Evolutionary conservation across 1,140 invertebrate genomes (phyloP).

Genomic region (Aphis craccivora): DNA sequence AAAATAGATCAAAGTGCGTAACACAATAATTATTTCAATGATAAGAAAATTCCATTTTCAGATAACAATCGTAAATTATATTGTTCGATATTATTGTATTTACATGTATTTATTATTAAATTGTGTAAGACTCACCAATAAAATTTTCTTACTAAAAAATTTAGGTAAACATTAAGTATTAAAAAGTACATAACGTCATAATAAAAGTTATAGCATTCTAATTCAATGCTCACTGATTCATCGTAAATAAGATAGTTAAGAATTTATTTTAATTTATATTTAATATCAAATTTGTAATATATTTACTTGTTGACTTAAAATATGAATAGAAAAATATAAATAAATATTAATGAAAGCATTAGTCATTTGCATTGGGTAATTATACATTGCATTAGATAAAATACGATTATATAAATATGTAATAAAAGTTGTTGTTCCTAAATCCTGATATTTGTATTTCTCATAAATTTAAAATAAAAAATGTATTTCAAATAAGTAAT

Average conservation of each 20-base stretch:
- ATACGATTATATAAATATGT: not conserved
- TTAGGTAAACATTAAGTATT: not conserved
- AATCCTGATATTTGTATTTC: not conserved
- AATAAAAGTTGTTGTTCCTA: not conserved
- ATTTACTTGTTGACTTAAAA: not conserved
- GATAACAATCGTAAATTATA: not conserved
- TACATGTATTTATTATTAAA: not conserved
- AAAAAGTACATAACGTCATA: not conserved
- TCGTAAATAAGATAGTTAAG: not conserved
- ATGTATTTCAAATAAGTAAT: not conserved
- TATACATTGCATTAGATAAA: not conserved
- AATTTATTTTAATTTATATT: slow-evolving; percentile 24
- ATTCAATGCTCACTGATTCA: not conserved
- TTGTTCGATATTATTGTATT: not conserved
- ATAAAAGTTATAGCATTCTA: not conserved
- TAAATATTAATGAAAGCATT: not conserved
- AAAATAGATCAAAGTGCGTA: not conserved
- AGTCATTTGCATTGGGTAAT: not conserved
- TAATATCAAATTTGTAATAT: not conserved
- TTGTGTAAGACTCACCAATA: not conserved
- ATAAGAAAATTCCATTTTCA: not conserved
- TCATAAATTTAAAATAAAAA: not conserved
- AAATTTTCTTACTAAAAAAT: not conserved
- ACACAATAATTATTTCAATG: not conserved
- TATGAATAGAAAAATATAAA: not conserved